Evolutionary conservation across 1,140 invertebrate species (phyloP).

Genomic region (Drosophila insularis): DNA sequence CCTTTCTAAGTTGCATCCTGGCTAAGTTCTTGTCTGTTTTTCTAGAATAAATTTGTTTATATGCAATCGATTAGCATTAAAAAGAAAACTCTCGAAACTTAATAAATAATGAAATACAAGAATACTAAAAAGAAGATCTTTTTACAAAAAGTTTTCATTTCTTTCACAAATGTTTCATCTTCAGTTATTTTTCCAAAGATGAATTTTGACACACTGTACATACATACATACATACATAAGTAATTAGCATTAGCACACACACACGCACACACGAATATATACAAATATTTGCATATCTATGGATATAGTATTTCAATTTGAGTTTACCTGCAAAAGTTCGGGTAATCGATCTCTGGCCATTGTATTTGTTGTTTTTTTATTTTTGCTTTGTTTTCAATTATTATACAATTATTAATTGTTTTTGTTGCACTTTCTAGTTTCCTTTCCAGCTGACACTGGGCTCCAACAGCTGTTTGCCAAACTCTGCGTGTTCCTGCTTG

Average conservation of each 20-base stretch:
- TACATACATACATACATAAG: too few relatives aligned
- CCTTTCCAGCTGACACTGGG: neutral
- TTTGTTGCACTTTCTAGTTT: conserved; percentile 17
- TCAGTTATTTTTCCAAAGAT: too few relatives aligned
- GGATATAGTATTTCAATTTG: conserved; percentile 21
- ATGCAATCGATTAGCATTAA: too few relatives aligned
- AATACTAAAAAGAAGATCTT: too few relatives aligned
- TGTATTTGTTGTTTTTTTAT: conserved; percentile 12
- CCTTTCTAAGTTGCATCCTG: too few relatives aligned
- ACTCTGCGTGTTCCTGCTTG: conserved; percentile 23
- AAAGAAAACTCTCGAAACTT: too few relatives aligned
- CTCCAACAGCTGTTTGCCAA: conserved; percentile 15
- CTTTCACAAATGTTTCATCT: too few relatives aligned
- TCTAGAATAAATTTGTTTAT: too few relatives aligned
- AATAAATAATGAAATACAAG: too few relatives aligned
- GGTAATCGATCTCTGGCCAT: conserved; percentile 78
- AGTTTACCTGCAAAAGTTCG: conserved; percentile 77
- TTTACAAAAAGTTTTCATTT: too few relatives aligned
- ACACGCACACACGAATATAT: neutral
- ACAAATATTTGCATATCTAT: neutral
- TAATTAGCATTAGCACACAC: neutral
- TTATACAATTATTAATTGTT: conserved; percentile 19
- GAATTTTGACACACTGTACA: neutral
- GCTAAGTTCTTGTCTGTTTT: too few relatives aligned
- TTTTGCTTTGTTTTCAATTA: conserved; percentile 4